These are phyloP conservation scores for Oreocharis arfaki DNA, from an alignment of 2,113 vertebrate genomes.

Conservation along the genomic window DNA sequence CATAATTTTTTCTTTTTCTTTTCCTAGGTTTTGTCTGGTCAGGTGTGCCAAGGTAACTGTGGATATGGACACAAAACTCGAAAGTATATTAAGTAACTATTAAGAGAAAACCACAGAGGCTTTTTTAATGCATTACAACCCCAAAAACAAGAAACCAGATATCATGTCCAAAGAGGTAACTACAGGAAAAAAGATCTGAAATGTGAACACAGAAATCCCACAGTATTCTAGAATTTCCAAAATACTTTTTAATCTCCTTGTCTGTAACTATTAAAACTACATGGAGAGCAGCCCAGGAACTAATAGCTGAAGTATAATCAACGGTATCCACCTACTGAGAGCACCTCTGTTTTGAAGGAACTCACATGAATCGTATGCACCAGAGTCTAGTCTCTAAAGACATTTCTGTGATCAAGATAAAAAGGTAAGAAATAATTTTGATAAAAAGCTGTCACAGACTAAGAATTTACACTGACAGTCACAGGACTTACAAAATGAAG, in stretches of 20 bases:
- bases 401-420: not conserved
- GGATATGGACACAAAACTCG: not conserved
- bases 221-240: not conserved
- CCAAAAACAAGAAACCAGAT: not conserved
- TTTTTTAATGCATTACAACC: not conserved
- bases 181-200: not conserved
- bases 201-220: not conserved
- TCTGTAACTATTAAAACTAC: not conserved
- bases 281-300: not conserved
- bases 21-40: not conserved
- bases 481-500: accelerated
- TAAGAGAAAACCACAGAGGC: not conserved
- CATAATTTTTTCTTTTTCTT: no score
- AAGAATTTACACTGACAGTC: not conserved
- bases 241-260: not conserved
- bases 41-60: not conserved
- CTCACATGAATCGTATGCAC: accelerated
- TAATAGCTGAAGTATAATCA: not conserved
- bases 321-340: not conserved
- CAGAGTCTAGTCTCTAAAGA: not conserved
- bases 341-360: not conserved
- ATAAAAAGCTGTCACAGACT: not conserved
- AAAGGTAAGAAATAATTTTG: not conserved
- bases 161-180: not conserved
- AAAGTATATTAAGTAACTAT: not conserved